Evolutionary conservation across 2,888 invertebrate genomes (phyloP).

Genomic region (Nemotelus nigrinus): DNA sequence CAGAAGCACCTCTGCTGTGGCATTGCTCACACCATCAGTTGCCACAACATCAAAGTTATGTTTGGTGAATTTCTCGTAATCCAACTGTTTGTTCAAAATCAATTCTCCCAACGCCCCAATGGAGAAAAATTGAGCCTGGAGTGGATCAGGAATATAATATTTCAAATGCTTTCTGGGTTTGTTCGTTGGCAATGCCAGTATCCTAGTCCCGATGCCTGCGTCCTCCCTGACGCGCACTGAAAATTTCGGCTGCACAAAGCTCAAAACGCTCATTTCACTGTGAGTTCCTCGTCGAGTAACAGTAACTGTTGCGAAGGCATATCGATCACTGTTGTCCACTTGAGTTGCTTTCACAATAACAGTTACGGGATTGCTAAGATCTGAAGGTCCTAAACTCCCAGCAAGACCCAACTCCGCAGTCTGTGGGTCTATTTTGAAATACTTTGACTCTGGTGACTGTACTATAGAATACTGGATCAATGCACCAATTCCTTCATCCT

Average conservation of each 20-base stretch:
- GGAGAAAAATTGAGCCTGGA: slow-evolving; percentile 78
- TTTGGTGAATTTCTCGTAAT: slow-evolving; percentile 78
- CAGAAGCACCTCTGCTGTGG: slow-evolving; percentile 83
- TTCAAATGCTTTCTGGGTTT: slow-evolving; percentile 74
- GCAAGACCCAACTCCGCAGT: slow-evolving; percentile 61
- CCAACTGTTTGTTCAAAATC: slow-evolving; percentile 76
- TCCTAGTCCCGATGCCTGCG: slow-evolving; percentile 76
- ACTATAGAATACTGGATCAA: slow-evolving; percentile 64
- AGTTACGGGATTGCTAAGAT: slow-evolving; percentile 77
- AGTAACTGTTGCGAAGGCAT: slow-evolving; percentile 84
- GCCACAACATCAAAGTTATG: slow-evolving; percentile 84
- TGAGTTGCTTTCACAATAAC: slow-evolving; percentile 85
- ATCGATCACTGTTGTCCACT: slow-evolving; percentile 86
- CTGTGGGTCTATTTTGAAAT: slow-evolving; percentile 63
- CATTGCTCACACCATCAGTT: slow-evolving; percentile 79
- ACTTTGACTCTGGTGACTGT: slow-evolving; percentile 63
- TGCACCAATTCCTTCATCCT: slow-evolving; percentile 67
- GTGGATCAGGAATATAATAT: slow-evolving; percentile 80
- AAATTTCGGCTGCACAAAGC: slow-evolving; percentile 78
- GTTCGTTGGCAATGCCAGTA: slow-evolving; percentile 76
- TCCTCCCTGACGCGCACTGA: slow-evolving; percentile 79
- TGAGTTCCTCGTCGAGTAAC: slow-evolving; percentile 69
- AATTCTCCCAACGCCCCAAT: slow-evolving; percentile 84
- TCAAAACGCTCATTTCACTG: slow-evolving; percentile 65
- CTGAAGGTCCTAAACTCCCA: slow-evolving; percentile 62